These are phyloP conservation scores for Darwinula stevensoni DNA, from an alignment of 2,888 invertebrate species.

Conservation along the genomic window DNA sequence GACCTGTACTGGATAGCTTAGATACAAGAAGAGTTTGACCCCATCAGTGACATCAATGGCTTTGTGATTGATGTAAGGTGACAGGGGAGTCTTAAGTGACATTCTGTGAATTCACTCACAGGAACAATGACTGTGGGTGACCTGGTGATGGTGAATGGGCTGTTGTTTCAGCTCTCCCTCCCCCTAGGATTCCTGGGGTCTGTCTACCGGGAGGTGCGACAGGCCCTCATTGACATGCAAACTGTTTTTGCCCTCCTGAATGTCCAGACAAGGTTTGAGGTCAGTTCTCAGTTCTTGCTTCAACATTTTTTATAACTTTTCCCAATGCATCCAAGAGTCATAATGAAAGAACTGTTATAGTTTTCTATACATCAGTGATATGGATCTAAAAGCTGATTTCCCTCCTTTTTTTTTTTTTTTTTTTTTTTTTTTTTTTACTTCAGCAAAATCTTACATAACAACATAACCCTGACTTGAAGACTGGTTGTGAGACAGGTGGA, in stretches of 20 bases:
- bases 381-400: background rate
- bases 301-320: background rate
- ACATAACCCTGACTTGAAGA: no score
- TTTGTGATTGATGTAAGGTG: background rate
- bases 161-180: constrained; percentile 84
- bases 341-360: constrained; percentile 1
- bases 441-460: no score
- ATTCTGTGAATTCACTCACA: constrained; percentile 16
- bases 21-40: no score
- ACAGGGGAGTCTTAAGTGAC: background rate
- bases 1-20: no score
- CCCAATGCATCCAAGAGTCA: constrained; percentile 1
- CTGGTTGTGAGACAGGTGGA: no score
- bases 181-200: constrained; percentile 93
- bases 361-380: constrained; percentile 1
- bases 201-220: constrained; percentile 85
- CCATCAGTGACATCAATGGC: background rate
- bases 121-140: constrained; percentile 90
- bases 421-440: no score
- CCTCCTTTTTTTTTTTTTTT: no score
- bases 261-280: constrained; percentile 44
- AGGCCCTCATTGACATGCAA: constrained; percentile 93
- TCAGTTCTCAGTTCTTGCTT: no score
- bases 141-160: constrained; percentile 91
- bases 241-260: constrained; percentile 92